Conservation (phyloP, 2,888 invertebrate genomes). For the Leptogaster cylindrica region DNA sequence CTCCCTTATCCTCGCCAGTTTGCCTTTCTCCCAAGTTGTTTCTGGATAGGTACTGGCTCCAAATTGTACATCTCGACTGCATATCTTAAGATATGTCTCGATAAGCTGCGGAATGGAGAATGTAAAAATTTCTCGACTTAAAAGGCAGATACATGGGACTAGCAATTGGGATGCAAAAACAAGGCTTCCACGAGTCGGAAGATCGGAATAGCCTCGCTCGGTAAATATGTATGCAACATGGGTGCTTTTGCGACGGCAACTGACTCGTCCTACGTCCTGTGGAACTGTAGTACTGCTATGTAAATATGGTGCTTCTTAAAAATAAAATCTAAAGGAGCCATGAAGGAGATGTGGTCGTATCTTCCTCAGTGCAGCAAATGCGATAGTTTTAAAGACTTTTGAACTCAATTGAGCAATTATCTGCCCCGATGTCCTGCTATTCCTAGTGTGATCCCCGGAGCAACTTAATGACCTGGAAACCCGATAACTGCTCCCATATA, state of each 20-base stretch:
- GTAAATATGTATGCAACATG: slow-evolving; percentile 19
- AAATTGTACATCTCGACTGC: slow-evolving; percentile 24
- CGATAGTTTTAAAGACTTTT: too few species aligned
- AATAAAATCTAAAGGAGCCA: too few species aligned
- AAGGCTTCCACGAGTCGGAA: slow-evolving; percentile 3
- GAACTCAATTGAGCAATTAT: slow-evolving; percentile 12
- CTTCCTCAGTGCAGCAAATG: too few species aligned
- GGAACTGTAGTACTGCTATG: not conserved
- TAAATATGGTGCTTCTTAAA: too few species aligned
- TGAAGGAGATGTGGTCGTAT: too few species aligned
- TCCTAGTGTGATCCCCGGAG: not conserved
- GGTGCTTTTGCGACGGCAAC: slow-evolving; percentile 24
- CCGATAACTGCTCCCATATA: slow-evolving; percentile 17
- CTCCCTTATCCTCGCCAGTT: not conserved
- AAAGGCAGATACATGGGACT: slow-evolving; percentile 17
- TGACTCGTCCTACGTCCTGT: slow-evolving; percentile 7
- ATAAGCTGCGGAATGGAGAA: slow-evolving; percentile 36
- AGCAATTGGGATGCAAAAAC: slow-evolving; percentile 9
- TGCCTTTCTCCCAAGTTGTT: not conserved
- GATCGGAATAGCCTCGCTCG: slow-evolving; percentile 1
- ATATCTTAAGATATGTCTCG: slow-evolving; percentile 44
- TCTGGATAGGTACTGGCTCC: not conserved
- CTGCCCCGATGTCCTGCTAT: not conserved
- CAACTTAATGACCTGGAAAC: slow-evolving; percentile 30
- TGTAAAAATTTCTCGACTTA: slow-evolving; percentile 35